These are phyloP conservation scores for Lasioglossum marginatum DNA, from an alignment of 2,888 invertebrate genomes.

Conservation along the genomic window DNA sequence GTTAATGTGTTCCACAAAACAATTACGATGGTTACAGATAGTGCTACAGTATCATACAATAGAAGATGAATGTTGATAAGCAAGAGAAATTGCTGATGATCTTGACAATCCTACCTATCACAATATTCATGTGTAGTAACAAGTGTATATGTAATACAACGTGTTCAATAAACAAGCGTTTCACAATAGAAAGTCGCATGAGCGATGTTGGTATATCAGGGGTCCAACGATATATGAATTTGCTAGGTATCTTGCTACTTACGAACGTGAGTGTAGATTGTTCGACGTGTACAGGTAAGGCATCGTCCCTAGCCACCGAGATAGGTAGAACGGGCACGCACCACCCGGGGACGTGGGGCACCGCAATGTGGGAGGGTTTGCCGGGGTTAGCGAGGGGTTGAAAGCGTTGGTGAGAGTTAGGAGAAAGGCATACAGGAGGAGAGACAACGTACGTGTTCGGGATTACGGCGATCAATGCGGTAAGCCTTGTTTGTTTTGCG, in stretches of 20 bases:
- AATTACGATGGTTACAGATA: too few relatives aligned
- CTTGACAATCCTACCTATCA: too few relatives aligned
- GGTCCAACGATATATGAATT: neutral
- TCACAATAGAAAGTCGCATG: neutral
- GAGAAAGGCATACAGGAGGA: slow-evolving; percentile 59
- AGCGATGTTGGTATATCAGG: too few relatives aligned
- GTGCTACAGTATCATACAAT: too few relatives aligned
- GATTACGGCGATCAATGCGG: slow-evolving; percentile 83
- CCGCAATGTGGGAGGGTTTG: slow-evolving; percentile 58
- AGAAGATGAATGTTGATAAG: too few relatives aligned
- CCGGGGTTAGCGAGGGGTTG: slow-evolving; percentile 30
- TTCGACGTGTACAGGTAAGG: slow-evolving; percentile 6
- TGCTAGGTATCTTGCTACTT: slow-evolving; percentile 23
- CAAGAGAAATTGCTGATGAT: too few relatives aligned
- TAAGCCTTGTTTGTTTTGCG: slow-evolving; percentile 81
- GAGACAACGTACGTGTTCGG: slow-evolving; percentile 78
- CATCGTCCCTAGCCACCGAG: slow-evolving; percentile 52
- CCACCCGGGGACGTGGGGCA: slow-evolving; percentile 51
- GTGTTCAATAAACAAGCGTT: too few relatives aligned
- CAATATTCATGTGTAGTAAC: too few relatives aligned
- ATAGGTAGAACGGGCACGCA: slow-evolving; percentile 62
- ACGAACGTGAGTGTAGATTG: slow-evolving; percentile 37
- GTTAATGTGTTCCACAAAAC: too few relatives aligned
- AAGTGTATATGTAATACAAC: too few relatives aligned
- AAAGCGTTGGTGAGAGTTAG: slow-evolving; percentile 64